These are phyloP conservation scores for Chaitophorus viminalis DNA, from an alignment of 2,888 invertebrate genomes.

Conservation along the genomic window DNA sequence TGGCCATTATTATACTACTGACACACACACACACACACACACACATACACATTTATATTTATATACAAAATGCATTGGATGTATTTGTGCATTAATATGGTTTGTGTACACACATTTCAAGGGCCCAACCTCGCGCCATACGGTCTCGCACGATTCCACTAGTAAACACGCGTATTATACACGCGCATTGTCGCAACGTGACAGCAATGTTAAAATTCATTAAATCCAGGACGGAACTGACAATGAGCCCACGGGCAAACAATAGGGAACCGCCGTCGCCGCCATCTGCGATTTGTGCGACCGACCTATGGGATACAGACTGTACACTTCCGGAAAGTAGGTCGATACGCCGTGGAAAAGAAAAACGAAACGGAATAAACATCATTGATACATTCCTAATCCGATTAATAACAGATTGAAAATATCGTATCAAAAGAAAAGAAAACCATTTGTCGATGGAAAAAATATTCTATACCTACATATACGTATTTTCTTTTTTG, in stretches of 20 bases:
- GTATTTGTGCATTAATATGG: not conserved
- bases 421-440: slow-evolving; percentile 37
- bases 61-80: too few relatives aligned
- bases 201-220: slow-evolving; percentile 49
- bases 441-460: slow-evolving; percentile 33
- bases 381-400: slow-evolving; percentile 19
- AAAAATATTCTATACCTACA: not conserved
- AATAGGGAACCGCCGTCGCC: slow-evolving; percentile 5
- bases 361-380: slow-evolving; percentile 51
- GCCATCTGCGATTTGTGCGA: slow-evolving; percentile 3
- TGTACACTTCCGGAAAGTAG: slow-evolving; percentile 21
- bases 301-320: slow-evolving; percentile 37
- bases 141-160: slow-evolving; percentile 8
- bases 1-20: not conserved
- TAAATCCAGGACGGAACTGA: slow-evolving; percentile 47
- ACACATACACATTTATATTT: too few relatives aligned
- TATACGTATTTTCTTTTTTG: slow-evolving; percentile 39
- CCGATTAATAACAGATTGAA: slow-evolving; percentile 50
- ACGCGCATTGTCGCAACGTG: slow-evolving; percentile 46
- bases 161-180: not conserved
- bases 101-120: not conserved
- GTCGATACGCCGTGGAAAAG: slow-evolving; percentile 45
- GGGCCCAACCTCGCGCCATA: not conserved
- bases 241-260: slow-evolving; percentile 36
- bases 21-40: not conserved